These are phyloP conservation scores for Hydropsyche tenuis DNA, from an alignment of 1,140 invertebrate genomes.

Conservation along the genomic window DNA sequence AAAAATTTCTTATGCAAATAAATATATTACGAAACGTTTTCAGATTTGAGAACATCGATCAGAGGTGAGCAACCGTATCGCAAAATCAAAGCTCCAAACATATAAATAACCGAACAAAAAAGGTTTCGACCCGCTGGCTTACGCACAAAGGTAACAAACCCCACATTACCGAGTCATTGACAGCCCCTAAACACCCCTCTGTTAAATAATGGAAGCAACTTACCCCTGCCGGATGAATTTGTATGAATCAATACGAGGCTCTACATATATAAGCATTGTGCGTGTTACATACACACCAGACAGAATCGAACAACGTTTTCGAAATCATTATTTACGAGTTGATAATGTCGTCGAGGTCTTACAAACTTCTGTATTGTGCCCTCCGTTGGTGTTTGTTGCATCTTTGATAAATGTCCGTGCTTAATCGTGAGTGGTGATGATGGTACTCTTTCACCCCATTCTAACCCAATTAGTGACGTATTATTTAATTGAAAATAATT, in stretches of 20 bases:
- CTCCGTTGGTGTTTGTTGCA: too few relatives aligned
- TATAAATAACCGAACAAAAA: constrained; percentile 1
- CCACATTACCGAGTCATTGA: constrained; percentile 38
- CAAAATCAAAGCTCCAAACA: neutral
- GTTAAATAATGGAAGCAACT: constrained; percentile 37
- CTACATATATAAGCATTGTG: neutral
- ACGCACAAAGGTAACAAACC: constrained; percentile 35
- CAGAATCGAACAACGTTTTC: constrained; percentile 12
- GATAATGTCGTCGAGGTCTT: constrained; percentile 6
- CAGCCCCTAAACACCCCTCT: constrained; percentile 38
- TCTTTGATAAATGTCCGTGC: too few relatives aligned
- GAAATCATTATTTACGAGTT: constrained; percentile 26
- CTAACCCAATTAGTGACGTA: too few relatives aligned
- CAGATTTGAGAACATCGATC: too few relatives aligned
- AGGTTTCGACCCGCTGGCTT: constrained; percentile 5
- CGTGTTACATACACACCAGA: neutral
- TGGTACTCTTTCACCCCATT: too few relatives aligned
- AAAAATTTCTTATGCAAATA: too few relatives aligned
- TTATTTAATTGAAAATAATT: too few relatives aligned
- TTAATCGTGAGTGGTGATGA: too few relatives aligned
- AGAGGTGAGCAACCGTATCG: neutral
- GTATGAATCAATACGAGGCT: constrained; percentile 36
- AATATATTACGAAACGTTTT: too few relatives aligned
- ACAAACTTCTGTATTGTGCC: too few relatives aligned
- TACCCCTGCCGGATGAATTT: constrained; percentile 33